Base-by-base conservation (phyloP, 2,888 invertebrate genomes). In the Acanthosepion pharaonis region DNA sequence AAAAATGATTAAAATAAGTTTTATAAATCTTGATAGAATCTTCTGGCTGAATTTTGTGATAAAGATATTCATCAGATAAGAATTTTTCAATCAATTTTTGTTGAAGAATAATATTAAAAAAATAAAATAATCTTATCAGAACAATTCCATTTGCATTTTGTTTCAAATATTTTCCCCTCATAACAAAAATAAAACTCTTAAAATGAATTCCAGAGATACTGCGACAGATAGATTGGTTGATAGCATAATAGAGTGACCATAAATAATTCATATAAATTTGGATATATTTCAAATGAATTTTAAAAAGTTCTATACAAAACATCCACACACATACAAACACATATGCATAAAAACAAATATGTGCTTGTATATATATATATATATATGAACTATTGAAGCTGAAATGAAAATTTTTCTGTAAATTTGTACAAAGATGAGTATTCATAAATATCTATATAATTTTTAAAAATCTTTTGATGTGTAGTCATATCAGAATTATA, bases 161-260 rank as follows among this genome's bases (percentile, higher is more conserved):
- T 78, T 78, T 78, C 78, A 78, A 78, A 78, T n/a, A 78, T 78
- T 78, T 78, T 78, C 78, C 78, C n/a, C n/a, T 78, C 78, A 78
- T 78, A 78, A 78, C 78, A 33, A 78, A 78, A 78, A 78, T 78
- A n/a, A n/a, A 78, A 78, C 78, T 78, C 78, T 33, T 78, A 78
- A 78, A 78, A n/a, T 78, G n/a, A 78, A 78, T 78, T 78, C 78
- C n/a, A 78, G 33, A 78, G 78, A 33, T 78, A n/a, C 15, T 33
- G 11, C n/a, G 78, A 78, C 33, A 33, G 78, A 78, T 8, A n/a
- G n/a, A 78, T 15, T 78, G 78, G 78, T 33, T 33, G n/a, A n/a
- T 78, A 18, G 78, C n/a, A 78, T 78, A 78, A 78, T n/a, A 78
- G n/a, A 78, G n/a, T 33, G 78, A 78, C 33, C 78, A 78, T 78